Percentiles rank a stretch among this genome's conserved stretches.
Evolutionary conservation across 2,113 vertebrate genomes (phyloP).

Genomic region (Mormyrus lacerda): DNA sequence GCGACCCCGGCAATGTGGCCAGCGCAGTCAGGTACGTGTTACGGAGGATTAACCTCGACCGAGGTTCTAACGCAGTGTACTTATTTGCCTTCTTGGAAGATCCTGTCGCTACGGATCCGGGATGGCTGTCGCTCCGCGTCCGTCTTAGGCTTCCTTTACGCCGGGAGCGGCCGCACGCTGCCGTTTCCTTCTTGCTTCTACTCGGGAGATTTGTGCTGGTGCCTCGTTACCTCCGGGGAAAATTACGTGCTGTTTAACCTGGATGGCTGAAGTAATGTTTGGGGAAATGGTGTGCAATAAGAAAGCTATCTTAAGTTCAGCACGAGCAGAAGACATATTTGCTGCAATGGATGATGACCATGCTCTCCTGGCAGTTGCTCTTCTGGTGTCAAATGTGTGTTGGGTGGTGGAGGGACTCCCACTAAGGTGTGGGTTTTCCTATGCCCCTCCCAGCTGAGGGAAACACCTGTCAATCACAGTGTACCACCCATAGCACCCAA

Average conservation of each 20-base stretch:
- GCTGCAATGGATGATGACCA: not conserved
- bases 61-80: slow-evolving; percentile 26
- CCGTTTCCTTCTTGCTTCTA: not conserved
- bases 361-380: not conserved
- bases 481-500: not conserved
- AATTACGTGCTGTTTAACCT: not conserved
- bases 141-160: not conserved
- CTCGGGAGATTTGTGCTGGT: not conserved
- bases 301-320: not conserved
- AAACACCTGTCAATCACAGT: not conserved
- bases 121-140: slow-evolving; percentile 25
- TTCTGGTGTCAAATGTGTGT: not conserved
- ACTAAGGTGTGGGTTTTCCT: not conserved
- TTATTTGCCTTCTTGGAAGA: slow-evolving; percentile 29
- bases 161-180: not conserved
- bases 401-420: not conserved
- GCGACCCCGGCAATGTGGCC: slow-evolving; percentile 26
- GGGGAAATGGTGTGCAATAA: not conserved
- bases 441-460: not conserved
- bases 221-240: not conserved
- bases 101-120: slow-evolving; percentile 15
- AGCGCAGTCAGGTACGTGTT: slow-evolving; percentile 25
- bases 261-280: not conserved
- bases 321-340: not conserved
- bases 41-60: slow-evolving; percentile 43